Percentiles rank a stretch among this genome's conserved stretches.
Conservation (phyloP, 2,113 vertebrate genomes). For the Hydrochoerus hydrochaeris region DNA sequence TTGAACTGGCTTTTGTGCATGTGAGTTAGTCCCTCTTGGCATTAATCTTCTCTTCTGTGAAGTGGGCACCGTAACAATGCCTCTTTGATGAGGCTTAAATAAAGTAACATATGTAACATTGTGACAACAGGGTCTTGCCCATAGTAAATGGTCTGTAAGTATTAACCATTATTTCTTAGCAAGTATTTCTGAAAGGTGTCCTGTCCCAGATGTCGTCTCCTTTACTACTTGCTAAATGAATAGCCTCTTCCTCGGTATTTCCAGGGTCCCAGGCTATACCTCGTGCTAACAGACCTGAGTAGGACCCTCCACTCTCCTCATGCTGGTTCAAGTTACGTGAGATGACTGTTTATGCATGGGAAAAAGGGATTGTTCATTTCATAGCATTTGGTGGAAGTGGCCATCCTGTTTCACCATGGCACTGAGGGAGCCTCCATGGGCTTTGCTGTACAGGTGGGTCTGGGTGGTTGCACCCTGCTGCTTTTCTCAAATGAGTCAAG, state of each 20-base stretch:
- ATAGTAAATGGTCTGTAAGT: neutral
- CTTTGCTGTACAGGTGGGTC: neutral
- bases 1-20: neutral
- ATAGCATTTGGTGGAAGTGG: neutral
- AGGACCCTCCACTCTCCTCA: neutral
- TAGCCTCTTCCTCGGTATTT: neutral
- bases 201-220: neutral
- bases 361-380: neutral
- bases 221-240: neutral
- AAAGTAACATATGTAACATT: neutral
- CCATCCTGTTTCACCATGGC: neutral
- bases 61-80: neutral
- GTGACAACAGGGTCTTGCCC: neutral
- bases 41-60: neutral
- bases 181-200: neutral
- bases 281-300: neutral
- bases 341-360: neutral
- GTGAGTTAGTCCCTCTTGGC: neutral
- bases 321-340: neutral
- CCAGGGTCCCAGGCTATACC: neutral
- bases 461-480: neutral
- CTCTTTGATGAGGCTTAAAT: neutral
- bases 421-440: neutral
- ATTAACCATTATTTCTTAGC: neutral
- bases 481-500: neutral